phyloP scores from a whole-genome alignment of 2,797 vertebrate genomes.

The Rhyacichthys aspro region DNA sequence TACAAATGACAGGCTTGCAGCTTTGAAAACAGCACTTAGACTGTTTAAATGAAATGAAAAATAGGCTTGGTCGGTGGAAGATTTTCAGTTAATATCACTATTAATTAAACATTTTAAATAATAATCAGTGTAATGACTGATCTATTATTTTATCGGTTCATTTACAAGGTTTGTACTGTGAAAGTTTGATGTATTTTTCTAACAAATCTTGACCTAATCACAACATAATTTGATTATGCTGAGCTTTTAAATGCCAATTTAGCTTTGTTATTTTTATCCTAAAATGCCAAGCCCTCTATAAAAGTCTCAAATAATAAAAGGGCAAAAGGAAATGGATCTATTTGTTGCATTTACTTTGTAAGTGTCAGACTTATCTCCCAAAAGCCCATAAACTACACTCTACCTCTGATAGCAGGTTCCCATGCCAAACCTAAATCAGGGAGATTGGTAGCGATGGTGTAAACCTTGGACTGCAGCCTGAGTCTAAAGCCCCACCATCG shows the following conservation, averaged over 20 bases:
- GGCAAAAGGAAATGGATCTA: background rate
- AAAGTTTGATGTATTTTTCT: no score
- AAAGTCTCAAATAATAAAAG: background rate
- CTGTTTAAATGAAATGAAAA: background rate
- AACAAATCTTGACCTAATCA: no score
- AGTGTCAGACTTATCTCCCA: constrained; percentile 22
- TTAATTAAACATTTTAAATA: no score
- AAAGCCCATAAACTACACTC: constrained; percentile 31
- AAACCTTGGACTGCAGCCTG: constrained; percentile 54
- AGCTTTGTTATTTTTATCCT: no score
- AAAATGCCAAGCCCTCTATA: background rate
- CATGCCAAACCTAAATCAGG: constrained; percentile 58
- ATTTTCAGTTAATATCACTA: background rate
- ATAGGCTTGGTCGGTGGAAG: background rate
- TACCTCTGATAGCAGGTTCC: constrained; percentile 23
- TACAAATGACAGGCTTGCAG: constrained; percentile 3
- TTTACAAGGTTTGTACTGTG: no score
- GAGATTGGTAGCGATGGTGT: constrained; percentile 44
- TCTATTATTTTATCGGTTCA: no score
- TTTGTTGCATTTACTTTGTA: constrained; percentile 14
- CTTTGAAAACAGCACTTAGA: background rate
- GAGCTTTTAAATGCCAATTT: no score
- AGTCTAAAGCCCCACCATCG: constrained; percentile 42
- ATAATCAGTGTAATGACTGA: no score
- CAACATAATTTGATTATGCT: no score